These are phyloP conservation scores for Lissonota sp. DNA, from an alignment of 2,888 invertebrate genomes.

Conservation along the genomic window DNA sequence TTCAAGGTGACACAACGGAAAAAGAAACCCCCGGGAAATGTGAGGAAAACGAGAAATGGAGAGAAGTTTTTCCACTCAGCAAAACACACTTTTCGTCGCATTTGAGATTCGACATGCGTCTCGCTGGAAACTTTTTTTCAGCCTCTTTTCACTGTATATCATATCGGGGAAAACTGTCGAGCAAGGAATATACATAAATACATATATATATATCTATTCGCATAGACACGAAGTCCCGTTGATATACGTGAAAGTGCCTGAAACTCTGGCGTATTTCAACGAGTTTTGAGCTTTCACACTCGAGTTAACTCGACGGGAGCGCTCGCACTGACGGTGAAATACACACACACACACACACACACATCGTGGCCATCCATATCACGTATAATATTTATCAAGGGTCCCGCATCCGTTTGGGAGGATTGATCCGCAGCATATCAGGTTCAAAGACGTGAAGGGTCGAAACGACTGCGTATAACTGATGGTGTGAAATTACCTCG, in stretches of 20 bases:
- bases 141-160: no score
- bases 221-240: conserved; percentile 33
- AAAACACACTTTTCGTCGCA: background rate
- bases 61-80: background rate
- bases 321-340: background rate
- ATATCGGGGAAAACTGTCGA: no score
- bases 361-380: conserved; percentile 12
- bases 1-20: background rate
- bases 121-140: no score
- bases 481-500: no score
- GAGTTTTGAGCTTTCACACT: conserved; percentile 1
- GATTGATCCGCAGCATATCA: conserved; percentile 21
- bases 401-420: conserved; percentile 9
- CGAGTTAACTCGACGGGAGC: background rate
- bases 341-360: background rate
- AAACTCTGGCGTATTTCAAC: conserved; percentile 33
- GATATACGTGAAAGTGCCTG: conserved; percentile 9
- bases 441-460: conserved; percentile 8
- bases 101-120: background rate
- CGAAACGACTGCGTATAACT: no score
- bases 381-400: conserved; percentile 47
- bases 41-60: background rate
- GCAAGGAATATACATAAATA: no score
- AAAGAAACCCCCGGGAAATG: background rate
- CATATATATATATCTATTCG: no score